Percentiles rank a stretch among this genome's conserved stretches.
These are phyloP conservation scores for Nothoprocta pentlandii DNA, from an alignment of 2,113 vertebrate genomes.

Conservation along the genomic window DNA sequence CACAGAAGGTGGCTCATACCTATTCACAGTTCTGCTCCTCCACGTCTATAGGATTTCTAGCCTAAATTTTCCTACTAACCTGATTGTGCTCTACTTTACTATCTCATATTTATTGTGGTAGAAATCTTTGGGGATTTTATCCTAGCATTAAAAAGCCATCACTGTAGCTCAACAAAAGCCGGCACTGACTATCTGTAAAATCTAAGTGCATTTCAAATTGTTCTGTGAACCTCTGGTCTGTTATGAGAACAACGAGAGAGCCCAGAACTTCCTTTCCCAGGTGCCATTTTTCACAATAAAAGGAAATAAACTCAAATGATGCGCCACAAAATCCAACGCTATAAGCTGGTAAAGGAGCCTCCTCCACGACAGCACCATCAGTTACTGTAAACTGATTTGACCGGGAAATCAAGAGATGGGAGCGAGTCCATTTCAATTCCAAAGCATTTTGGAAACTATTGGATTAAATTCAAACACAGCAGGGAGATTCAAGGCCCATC, in stretches of 20 bases:
- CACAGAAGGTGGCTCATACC: background rate
- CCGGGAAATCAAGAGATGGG: background rate
- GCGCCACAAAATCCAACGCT: background rate
- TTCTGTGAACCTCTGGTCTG: background rate
- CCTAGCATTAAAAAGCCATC: background rate
- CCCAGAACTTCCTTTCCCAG: background rate
- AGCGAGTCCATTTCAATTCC: background rate
- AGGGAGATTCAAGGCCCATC: constrained; percentile 9
- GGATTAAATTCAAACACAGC: constrained; percentile 42
- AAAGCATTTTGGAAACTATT: constrained; percentile 32
- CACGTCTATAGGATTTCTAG: background rate
- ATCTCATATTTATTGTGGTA: background rate
- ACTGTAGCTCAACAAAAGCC: background rate
- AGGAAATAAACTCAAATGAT: background rate
- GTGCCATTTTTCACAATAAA: background rate
- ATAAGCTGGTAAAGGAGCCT: background rate
- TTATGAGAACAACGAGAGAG: background rate
- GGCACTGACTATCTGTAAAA: background rate
- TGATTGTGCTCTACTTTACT: background rate
- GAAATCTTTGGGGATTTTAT: background rate
- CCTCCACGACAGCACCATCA: background rate
- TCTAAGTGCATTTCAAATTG: background rate
- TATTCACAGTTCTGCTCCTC: background rate
- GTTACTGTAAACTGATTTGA: background rate
- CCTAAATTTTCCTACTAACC: background rate